These are phyloP conservation scores for Rhodeus uyekii DNA, from an alignment of 2,797 vertebrate genomes.

Conservation along the genomic window DNA sequence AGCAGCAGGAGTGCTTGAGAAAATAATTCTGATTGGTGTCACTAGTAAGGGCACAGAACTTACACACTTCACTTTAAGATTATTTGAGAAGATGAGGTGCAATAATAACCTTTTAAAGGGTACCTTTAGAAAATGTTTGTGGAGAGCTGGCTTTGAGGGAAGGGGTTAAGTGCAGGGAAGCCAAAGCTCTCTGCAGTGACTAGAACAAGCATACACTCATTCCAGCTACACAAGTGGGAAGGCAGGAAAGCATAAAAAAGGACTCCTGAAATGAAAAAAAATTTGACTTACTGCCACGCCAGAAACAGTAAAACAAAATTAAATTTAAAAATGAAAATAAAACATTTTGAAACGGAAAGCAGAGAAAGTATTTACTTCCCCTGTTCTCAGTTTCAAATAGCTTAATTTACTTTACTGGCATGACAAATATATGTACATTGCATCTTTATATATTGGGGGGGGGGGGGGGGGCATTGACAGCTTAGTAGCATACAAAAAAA, in stretches of 20 bases:
- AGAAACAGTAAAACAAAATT: neutral
- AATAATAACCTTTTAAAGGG: neutral
- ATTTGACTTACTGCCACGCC: neutral
- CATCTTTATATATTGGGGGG: neutral
- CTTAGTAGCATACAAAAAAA: neutral
- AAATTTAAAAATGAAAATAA: neutral
- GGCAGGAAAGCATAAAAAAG: neutral
- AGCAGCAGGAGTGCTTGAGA: neutral
- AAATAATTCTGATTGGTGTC: neutral
- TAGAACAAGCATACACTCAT: neutral
- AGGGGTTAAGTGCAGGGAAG: neutral
- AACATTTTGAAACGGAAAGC: neutral
- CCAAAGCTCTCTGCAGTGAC: slow-evolving; percentile 3
- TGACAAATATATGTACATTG: neutral
- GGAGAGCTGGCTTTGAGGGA: neutral
- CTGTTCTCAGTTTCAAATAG: neutral
- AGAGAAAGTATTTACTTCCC: neutral
- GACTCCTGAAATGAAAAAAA: neutral
- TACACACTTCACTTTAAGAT: neutral
- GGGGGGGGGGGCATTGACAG: no score
- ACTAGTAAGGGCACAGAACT: neutral
- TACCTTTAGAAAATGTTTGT: neutral
- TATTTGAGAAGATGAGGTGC: neutral
- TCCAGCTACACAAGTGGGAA: slow-evolving; percentile 17
- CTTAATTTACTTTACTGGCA: neutral